These are phyloP conservation scores for Epinotia bilunana DNA, from an alignment of 2,888 invertebrate species.

Conservation along the genomic window DNA sequence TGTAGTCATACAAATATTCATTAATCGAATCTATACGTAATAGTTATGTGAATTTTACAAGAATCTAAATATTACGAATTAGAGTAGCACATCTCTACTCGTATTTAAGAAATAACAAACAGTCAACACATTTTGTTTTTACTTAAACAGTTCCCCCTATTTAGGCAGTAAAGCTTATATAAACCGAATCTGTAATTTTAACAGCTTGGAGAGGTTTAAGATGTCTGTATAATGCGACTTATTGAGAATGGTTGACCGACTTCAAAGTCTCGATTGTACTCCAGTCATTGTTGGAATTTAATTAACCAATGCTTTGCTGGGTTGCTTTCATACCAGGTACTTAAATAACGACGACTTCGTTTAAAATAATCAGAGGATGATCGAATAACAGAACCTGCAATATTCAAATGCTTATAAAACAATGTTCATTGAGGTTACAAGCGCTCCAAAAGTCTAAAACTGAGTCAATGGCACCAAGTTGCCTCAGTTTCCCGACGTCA, in stretches of 20 bases:
- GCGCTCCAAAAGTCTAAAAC: no score
- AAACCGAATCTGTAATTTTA: background rate
- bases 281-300: conserved; percentile 15
- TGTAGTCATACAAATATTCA: no score
- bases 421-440: no score
- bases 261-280: conserved; percentile 17
- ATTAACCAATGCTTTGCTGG: conserved; percentile 27
- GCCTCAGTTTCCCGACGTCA: no score
- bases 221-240: conserved; percentile 27
- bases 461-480: no score
- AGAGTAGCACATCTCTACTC: no score
- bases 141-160: no score
- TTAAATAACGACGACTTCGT: background rate
- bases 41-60: no score
- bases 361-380: background rate
- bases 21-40: no score
- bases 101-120: no score
- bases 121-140: no score
- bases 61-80: no score
- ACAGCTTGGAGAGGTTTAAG: conserved; percentile 6
- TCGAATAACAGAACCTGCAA: background rate
- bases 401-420: background rate
- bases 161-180: background rate
- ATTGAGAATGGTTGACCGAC: conserved; percentile 17
- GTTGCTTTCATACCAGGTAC: conserved; percentile 1